A percentile compares a stretch with the other conserved stretches of the same genome.
Conservation (phyloP, 2,888 invertebrate species). For the Deroplatys truncata region DNA sequence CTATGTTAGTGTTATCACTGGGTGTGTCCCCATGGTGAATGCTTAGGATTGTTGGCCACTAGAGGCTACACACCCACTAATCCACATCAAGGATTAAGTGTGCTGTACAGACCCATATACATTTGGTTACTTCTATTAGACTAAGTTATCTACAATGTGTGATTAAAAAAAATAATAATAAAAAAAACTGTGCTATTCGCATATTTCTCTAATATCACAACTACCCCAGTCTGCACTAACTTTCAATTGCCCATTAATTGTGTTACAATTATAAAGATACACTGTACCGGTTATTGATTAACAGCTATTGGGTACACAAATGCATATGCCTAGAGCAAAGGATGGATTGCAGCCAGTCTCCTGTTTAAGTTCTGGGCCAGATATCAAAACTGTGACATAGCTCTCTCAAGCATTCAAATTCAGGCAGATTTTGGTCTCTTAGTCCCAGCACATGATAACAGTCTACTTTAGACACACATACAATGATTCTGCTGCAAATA, state of each 20-base stretch:
- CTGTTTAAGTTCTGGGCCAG: neutral
- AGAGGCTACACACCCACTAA: conserved; percentile 2
- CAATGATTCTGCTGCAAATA: no score
- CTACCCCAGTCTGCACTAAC: conserved; percentile 15
- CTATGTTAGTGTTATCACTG: conserved; percentile 15
- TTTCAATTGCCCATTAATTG: neutral
- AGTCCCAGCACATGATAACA: no score
- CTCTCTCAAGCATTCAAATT: no score
- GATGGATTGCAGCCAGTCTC: conserved; percentile 11
- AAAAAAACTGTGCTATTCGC: conserved; percentile 13
- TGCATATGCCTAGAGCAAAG: neutral
- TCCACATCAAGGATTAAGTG: conserved; percentile 6
- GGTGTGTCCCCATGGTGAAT: conserved; percentile 14
- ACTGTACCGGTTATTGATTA: neutral
- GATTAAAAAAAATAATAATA: neutral
- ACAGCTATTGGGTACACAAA: neutral
- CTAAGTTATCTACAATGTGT: neutral
- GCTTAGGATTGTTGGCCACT: conserved; percentile 13
- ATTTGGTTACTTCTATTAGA: neutral
- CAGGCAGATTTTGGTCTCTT: no score
- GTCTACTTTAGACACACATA: no score
- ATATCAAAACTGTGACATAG: neutral
- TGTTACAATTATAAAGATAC: neutral
- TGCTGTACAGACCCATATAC: conserved; percentile 3
- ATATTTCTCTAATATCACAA: conserved; percentile 21